Base-by-base conservation (phyloP, 2,888 invertebrate species). In the Gisinianus flammeolus region DNA sequence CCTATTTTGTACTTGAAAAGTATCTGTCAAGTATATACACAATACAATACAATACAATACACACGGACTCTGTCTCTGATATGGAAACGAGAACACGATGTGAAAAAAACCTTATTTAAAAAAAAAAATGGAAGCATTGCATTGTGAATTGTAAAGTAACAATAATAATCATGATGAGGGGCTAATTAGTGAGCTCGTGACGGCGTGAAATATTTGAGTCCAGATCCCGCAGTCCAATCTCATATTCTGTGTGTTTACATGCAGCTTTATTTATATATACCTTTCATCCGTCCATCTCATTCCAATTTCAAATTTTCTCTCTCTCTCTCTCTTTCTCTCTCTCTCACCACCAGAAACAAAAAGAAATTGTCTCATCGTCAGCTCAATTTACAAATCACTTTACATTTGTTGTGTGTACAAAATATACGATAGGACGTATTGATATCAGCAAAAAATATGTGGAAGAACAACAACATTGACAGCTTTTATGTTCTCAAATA, bases 121-220 rank as follows among this genome's bases (percentile, higher is more conserved):
- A 44, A 62, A 62, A 26, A 12, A 26, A 28, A 62, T 24, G 28
- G 26, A 62, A 28, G 16, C 44, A 16, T 44, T 44, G 12, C 44
- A 4, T 62, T 26, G 12, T 26, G 26, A 62, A 28, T 8, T 62
- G 26, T 12, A 74, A 35, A 64, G 66, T 62, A 64, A 35, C n/a
- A 67, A 54, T 64, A 64, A 67, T 24, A 75, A 28, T 19, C 35
- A 78, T 76, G 74, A 71, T 79, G 69, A 71, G 74, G 66, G 79
- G 69, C 77, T 83, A 83, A 83, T 83, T 83, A 83, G 83, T 80
- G 81, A 70, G 81, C 79, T 83, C 83, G 83, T 82, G 82, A 83
- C 80, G 81, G 81, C 83, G 83, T 83, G 82, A 82, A 83, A 80
- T 79, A 78, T 77, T 71, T 56, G 56, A 71, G 71, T 71, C 71